Evolutionary conservation across 2,113 vertebrate genomes (phyloP).

Genomic region (Ondatra zibethicus): DNA sequence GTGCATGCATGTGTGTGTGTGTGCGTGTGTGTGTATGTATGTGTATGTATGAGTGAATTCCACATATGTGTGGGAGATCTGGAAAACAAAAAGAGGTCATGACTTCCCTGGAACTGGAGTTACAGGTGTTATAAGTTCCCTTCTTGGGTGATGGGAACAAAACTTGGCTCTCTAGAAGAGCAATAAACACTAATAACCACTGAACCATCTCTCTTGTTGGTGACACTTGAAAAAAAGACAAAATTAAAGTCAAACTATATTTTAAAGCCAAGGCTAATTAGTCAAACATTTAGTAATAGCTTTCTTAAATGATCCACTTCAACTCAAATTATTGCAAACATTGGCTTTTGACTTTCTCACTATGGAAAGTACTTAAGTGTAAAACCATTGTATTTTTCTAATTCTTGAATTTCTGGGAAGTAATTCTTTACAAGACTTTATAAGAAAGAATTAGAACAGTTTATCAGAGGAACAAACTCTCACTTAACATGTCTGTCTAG

Average conservation of each 20-base stretch:
- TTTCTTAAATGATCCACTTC: neutral
- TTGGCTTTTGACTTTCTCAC: neutral
- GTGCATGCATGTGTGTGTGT: neutral
- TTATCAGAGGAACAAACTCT: neutral
- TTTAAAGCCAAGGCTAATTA: neutral
- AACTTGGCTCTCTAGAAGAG: neutral
- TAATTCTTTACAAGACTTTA: neutral
- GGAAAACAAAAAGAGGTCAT: neutral
- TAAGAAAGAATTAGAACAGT: neutral
- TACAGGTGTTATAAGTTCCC: neutral
- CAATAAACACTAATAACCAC: neutral
- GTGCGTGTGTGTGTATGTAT: neutral
- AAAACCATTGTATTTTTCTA: neutral
- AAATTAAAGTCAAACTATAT: slow-evolving; percentile 13
- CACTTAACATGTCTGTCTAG: no score
- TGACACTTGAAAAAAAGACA: neutral
- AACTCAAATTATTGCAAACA: neutral
- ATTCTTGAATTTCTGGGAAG: neutral
- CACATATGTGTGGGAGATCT: neutral
- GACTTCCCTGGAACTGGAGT: neutral
- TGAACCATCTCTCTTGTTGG: neutral
- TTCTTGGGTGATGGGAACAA: neutral
- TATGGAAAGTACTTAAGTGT: neutral
- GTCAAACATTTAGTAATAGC: neutral
- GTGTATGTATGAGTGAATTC: neutral